Evolutionary conservation across 2,888 invertebrate genomes (phyloP).

Genomic region (Polyommatus icarus): DNA sequence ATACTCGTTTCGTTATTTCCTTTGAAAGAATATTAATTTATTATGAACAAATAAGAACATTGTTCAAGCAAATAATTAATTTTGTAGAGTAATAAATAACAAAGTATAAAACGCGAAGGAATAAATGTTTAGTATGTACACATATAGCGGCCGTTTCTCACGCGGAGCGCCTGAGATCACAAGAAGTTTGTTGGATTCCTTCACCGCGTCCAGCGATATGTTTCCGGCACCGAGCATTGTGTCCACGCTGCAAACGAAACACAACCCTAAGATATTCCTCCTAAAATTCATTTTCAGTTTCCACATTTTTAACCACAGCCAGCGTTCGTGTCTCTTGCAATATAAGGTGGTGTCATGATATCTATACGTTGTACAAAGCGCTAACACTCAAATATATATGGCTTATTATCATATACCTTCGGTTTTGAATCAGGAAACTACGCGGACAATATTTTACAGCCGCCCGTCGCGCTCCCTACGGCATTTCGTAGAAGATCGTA

Average conservation of each 20-base stretch:
- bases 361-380: slow-evolving; percentile 39
- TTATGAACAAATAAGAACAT: background rate
- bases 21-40: background rate
- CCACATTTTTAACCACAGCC: slow-evolving; percentile 25
- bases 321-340: slow-evolving; percentile 37
- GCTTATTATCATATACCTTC: slow-evolving; percentile 45
- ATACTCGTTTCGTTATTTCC: background rate
- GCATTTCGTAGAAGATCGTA: slow-evolving; percentile 30
- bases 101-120: slow-evolving; percentile 25
- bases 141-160: slow-evolving; percentile 44
- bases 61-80: background rate
- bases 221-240: slow-evolving; percentile 47
- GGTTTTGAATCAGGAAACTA: slow-evolving; percentile 43
- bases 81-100: slow-evolving; percentile 27
- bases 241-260: slow-evolving; percentile 34
- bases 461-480: slow-evolving; percentile 38
- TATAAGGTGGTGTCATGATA: slow-evolving; percentile 42
- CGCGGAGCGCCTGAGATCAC: slow-evolving; percentile 44
- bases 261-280: slow-evolving; percentile 33
- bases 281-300: slow-evolving; percentile 34
- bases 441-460: slow-evolving; percentile 43
- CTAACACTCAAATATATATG: slow-evolving; percentile 39
- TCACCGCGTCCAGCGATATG: slow-evolving; percentile 48
- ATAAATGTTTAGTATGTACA: slow-evolving; percentile 33
- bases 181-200: slow-evolving; percentile 46